phyloP scores from a whole-genome alignment of 2,797 vertebrate species.

The Echeneis naucrates region DNA sequence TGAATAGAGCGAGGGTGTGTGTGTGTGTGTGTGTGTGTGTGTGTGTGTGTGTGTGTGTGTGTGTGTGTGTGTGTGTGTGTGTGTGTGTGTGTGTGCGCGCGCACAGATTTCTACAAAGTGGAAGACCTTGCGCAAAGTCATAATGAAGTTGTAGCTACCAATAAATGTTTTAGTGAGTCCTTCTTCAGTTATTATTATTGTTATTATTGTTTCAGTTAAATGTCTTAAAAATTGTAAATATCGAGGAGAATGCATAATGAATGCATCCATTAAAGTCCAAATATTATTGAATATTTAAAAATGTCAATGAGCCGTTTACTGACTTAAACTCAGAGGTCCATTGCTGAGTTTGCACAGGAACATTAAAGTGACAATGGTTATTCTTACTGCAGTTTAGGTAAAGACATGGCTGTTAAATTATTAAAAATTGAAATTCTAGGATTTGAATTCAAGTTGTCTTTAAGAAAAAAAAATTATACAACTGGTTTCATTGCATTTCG shows the following conservation, averaged over 20 bases:
- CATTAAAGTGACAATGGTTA: no score
- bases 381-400: no score
- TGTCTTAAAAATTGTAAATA: background rate
- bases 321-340: no score
- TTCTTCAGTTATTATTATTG: constrained; percentile 19
- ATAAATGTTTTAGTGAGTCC: constrained; percentile 29
- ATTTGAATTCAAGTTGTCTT: no score
- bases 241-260: background rate
- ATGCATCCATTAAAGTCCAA: background rate
- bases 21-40: constrained; percentile 23
- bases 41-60: constrained; percentile 32
- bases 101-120: constrained; percentile 4
- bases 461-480: no score
- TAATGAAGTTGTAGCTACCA: constrained; percentile 29
- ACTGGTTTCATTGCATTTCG: no score
- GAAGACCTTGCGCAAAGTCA: constrained; percentile 47
- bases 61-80: no score
- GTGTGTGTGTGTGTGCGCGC: constrained; percentile 23
- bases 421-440: no score
- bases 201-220: constrained; percentile 5
- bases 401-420: background rate
- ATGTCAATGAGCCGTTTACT: background rate
- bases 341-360: no score
- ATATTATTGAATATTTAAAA: background rate
- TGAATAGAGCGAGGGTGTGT: constrained; percentile 47